These are phyloP conservation scores for Triplophysa rosa DNA, from an alignment of 2,113 vertebrate species.

Conservation along the genomic window DNA sequence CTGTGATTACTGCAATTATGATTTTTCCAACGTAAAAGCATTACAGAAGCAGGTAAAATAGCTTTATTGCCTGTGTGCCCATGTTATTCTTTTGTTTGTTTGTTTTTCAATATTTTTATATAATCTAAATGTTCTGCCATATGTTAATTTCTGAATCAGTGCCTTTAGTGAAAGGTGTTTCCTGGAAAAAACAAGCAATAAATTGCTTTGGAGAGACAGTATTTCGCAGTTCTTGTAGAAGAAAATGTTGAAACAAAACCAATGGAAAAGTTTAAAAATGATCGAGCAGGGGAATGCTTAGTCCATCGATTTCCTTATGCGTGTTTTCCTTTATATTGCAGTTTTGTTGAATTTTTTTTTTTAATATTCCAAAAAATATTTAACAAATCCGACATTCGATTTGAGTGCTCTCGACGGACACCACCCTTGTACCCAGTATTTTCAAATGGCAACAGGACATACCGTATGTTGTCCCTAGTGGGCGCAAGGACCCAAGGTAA, in stretches of 20 bases:
- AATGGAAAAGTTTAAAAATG: background rate
- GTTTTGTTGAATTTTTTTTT: too few species aligned
- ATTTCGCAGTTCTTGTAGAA: background rate
- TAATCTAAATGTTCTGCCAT: constrained; percentile 23
- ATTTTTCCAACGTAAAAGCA: background rate
- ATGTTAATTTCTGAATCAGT: constrained; percentile 35
- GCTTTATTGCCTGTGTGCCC: background rate
- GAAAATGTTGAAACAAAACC: too few species aligned
- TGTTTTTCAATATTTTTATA: constrained; percentile 8
- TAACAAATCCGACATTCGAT: too few species aligned
- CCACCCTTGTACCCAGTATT: too few species aligned
- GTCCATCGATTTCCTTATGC: too few species aligned
- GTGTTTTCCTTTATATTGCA: too few species aligned
- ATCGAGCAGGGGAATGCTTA: background rate
- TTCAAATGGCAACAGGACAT: too few species aligned
- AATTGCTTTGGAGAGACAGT: constrained; percentile 19
- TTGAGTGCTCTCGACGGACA: too few species aligned
- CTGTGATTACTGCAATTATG: background rate
- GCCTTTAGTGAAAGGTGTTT: constrained; percentile 36
- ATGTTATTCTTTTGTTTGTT: background rate
- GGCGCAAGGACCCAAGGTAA: background rate
- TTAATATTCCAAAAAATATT: too few species aligned
- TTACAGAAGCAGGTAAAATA: background rate
- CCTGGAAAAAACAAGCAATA: constrained; percentile 44
- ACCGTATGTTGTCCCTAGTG: background rate